A percentile compares a stretch with the other conserved stretches of the same genome.
These are phyloP conservation scores for Asteroscopus sphinx DNA, from an alignment of 2,888 invertebrate species.

Conservation along the genomic window DNA sequence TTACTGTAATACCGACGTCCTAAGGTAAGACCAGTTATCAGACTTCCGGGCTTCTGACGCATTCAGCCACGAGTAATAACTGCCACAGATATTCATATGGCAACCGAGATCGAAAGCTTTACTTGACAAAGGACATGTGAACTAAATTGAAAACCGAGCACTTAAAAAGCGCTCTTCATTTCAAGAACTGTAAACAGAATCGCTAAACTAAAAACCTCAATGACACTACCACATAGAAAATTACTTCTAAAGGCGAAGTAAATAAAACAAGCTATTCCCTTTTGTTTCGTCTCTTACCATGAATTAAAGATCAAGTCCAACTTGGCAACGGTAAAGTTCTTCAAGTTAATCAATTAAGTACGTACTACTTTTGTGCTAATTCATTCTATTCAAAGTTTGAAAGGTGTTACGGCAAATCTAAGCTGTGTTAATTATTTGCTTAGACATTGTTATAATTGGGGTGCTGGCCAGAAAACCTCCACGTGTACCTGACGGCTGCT, in stretches of 20 bases:
- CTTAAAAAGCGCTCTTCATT: slow-evolving; percentile 2
- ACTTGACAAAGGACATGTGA: too few relatives aligned
- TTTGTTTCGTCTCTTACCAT: slow-evolving; percentile 23
- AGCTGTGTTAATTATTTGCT: slow-evolving; percentile 2
- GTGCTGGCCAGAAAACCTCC: too few relatives aligned
- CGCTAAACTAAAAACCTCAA: slow-evolving; percentile 1
- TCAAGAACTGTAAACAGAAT: slow-evolving; percentile 1
- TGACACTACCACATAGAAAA: slow-evolving; percentile 1
- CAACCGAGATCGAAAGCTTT: too few relatives aligned
- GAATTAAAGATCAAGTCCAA: slow-evolving; percentile 35
- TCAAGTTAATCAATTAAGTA: slow-evolving; percentile 42
- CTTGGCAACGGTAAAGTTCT: slow-evolving; percentile 27
- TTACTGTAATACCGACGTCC: too few relatives aligned
- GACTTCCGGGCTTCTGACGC: too few relatives aligned
- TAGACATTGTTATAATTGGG: neutral
- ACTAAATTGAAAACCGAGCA: neutral
- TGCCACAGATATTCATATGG: too few relatives aligned
- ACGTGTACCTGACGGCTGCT: too few relatives aligned
- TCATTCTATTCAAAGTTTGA: slow-evolving; percentile 15
- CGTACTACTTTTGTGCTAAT: slow-evolving; percentile 25
- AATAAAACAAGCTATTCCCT: slow-evolving; percentile 20
- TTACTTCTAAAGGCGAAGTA: slow-evolving; percentile 1
- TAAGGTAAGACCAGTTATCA: too few relatives aligned
- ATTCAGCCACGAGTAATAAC: too few relatives aligned
- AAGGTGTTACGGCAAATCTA: neutral